phyloP scores from a whole-genome alignment of 2,888 invertebrate species.

The Dryomyza anilis region DNA sequence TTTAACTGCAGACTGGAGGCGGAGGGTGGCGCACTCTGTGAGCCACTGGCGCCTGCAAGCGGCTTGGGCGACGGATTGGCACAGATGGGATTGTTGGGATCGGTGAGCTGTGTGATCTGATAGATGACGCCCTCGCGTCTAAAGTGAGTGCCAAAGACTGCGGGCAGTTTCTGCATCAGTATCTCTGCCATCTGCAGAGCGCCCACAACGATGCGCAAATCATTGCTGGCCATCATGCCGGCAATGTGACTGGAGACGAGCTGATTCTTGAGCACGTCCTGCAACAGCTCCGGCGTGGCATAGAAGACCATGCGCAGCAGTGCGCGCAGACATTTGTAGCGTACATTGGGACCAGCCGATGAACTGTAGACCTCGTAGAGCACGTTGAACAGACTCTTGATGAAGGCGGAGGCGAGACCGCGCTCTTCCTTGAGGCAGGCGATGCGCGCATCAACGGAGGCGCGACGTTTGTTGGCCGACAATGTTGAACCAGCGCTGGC shows the following conservation, averaged over 20 bases:
- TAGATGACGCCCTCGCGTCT: conserved; percentile 97
- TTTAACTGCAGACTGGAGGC: conserved; percentile 54
- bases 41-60: conserved; percentile 49
- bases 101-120: conserved; percentile 75
- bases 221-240: conserved; percentile 97
- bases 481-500: neutral
- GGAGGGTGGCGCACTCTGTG: conserved; percentile 56
- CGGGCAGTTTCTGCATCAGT: conserved; percentile 93
- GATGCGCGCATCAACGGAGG: conserved; percentile 68
- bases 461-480: conserved; percentile 47
- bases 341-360: conserved; percentile 95
- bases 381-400: conserved; percentile 87
- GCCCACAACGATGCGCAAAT: conserved; percentile 94
- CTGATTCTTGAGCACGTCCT: conserved; percentile 72
- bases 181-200: conserved; percentile 97
- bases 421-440: conserved; percentile 74
- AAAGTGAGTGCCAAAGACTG: conserved; percentile 94
- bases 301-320: conserved; percentile 96
- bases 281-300: conserved; percentile 83
- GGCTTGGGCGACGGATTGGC: conserved; percentile 66
- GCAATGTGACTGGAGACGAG: conserved; percentile 96
- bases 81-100: conserved; percentile 69
- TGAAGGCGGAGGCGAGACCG: conserved; percentile 72
- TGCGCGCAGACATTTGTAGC: conserved; percentile 95
- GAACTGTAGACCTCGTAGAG: conserved; percentile 98